A percentile compares a stretch with the other conserved stretches of the same genome.
These are phyloP conservation scores for Nasonia longicornis DNA, from an alignment of 1,140 invertebrate genomes.

Conservation along the genomic window DNA sequence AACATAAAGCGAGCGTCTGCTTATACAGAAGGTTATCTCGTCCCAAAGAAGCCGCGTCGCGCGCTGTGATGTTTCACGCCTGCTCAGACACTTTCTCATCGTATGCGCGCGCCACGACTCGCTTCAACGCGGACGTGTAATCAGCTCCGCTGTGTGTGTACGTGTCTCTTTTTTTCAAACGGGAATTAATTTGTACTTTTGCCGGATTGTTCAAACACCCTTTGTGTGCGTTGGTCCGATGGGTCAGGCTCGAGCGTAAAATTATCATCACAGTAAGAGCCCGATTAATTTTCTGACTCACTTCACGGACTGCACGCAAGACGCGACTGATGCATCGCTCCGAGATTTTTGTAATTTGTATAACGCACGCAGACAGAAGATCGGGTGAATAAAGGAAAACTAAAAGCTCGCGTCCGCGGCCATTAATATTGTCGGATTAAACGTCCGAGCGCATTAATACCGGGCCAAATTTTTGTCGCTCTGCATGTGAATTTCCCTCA, in stretches of 20 bases:
- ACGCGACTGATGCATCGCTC: background rate
- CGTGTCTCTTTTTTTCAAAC: background rate
- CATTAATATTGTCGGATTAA: conserved; percentile 69
- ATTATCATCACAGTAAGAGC: conserved; percentile 66
- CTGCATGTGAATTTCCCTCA: background rate
- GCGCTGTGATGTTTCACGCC: conserved; percentile 30
- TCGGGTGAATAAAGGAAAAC: conserved; percentile 56
- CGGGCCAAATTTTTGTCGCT: conserved; percentile 2
- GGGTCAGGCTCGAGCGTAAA: conserved; percentile 42
- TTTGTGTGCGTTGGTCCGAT: background rate
- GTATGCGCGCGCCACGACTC: too few relatives aligned
- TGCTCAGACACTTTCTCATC: conserved; percentile 24
- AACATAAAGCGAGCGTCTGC: conserved; percentile 35
- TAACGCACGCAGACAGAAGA: conserved; percentile 49
- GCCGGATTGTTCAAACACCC: background rate
- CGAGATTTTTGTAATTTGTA: background rate
- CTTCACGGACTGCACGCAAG: background rate
- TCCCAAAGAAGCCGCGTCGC: conserved; percentile 31
- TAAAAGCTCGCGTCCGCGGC: conserved; percentile 48
- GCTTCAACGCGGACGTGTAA: background rate
- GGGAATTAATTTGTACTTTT: background rate
- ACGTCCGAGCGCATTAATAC: conserved; percentile 64
- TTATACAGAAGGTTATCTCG: conserved; percentile 27
- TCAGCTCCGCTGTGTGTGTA: background rate
- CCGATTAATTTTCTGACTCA: conserved; percentile 63